These are phyloP conservation scores for Ceyx margarethae DNA, from an alignment of 2,113 vertebrate genomes.

Conservation along the genomic window DNA sequence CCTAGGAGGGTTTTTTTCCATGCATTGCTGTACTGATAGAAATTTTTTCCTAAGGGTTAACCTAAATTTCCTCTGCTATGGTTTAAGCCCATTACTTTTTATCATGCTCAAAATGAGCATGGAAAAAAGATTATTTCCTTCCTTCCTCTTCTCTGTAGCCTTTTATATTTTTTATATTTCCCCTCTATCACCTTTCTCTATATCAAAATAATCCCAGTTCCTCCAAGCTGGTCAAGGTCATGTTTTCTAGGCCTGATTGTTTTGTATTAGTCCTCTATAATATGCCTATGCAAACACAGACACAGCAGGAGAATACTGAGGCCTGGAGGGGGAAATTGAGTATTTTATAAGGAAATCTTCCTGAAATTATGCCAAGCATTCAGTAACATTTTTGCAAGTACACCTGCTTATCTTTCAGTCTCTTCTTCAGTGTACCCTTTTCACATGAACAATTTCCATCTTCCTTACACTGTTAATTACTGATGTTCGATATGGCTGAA, in stretches of 20 bases:
- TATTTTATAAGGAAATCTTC: neutral
- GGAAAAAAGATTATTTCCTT: conserved; percentile 44
- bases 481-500: neutral
- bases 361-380: neutral
- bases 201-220: conserved; percentile 16
- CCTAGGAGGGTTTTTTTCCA: neutral
- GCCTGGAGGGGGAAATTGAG: neutral
- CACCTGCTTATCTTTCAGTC: neutral
- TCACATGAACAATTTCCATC: neutral
- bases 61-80: neutral
- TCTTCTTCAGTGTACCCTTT: neutral
- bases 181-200: neutral
- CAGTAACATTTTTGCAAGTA: neutral
- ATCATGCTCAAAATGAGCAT: neutral
- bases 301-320: neutral
- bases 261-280: neutral
- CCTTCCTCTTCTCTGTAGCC: neutral
- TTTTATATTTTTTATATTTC: conserved; percentile 20
- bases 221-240: neutral
- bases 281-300: neutral
- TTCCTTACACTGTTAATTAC: neutral
- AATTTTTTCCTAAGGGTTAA: neutral
- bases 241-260: neutral
- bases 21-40: neutral
- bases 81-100: conserved; percentile 33